A percentile compares a stretch with the other conserved stretches of the same genome.
These are phyloP conservation scores for Manis javanica DNA, from an alignment of 2,797 vertebrate species.

Conservation along the genomic window DNA sequence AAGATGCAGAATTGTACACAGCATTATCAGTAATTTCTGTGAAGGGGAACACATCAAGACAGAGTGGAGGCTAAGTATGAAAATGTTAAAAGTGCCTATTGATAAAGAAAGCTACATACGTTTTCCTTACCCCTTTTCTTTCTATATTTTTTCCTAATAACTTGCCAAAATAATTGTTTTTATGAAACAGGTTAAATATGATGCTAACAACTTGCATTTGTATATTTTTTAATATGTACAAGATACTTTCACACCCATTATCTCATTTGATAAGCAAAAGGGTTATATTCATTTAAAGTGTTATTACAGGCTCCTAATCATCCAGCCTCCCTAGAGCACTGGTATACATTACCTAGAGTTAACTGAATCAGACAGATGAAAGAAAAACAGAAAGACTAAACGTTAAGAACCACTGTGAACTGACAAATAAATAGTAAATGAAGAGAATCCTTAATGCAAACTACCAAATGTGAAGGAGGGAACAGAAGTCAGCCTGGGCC, in stretches of 20 bases:
- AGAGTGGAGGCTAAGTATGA: background rate
- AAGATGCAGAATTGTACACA: background rate
- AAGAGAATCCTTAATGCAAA: background rate
- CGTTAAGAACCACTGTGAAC: background rate
- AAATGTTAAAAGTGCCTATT: background rate
- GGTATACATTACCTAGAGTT: background rate
- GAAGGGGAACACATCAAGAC: background rate
- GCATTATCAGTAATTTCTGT: background rate
- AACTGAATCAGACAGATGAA: background rate
- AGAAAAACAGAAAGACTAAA: background rate
- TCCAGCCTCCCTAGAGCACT: background rate
- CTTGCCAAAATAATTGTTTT: slow-evolving; percentile 16
- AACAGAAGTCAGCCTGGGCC: background rate
- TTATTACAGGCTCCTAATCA: background rate
- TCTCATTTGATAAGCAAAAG: background rate
- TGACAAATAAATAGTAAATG: background rate
- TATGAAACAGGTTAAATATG: background rate
- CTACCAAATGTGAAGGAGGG: background rate
- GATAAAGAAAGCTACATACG: background rate
- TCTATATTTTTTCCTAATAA: background rate
- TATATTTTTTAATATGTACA: background rate
- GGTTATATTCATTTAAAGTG: background rate
- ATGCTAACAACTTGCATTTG: background rate
- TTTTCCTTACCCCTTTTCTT: background rate
- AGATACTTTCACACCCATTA: background rate